Conservation (phyloP, 2,888 invertebrate genomes). For the Melanargia galathea region DNA sequence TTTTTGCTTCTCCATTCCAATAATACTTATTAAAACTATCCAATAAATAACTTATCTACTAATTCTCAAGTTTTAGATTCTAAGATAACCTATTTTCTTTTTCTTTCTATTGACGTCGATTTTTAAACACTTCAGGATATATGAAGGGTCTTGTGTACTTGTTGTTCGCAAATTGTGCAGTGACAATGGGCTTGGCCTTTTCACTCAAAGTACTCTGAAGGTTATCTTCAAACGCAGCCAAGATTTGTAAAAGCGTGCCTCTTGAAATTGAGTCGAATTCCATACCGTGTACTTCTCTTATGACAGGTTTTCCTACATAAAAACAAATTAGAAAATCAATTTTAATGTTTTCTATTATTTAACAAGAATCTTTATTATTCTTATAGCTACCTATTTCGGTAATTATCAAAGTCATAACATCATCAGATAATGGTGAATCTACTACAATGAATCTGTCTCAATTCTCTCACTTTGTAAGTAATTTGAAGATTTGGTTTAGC, state of each 20-base stretch:
- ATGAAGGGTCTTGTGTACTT: conserved; percentile 57
- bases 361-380: too few relatives aligned
- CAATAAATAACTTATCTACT: neutral
- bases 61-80: neutral
- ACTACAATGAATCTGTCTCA: too few relatives aligned
- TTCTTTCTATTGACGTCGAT: neutral
- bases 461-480: too few relatives aligned
- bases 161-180: conserved; percentile 63
- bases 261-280: conserved; percentile 53
- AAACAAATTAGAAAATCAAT: neutral
- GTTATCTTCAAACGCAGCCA: conserved; percentile 56
- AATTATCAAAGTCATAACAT: too few relatives aligned
- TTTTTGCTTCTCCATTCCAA: too few relatives aligned
- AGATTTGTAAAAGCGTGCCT: conserved; percentile 55
- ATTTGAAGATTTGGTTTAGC: too few relatives aligned
- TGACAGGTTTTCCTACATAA: conserved; percentile 5
- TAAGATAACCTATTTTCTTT: neutral
- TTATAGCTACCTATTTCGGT: too few relatives aligned
- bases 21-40: too few relatives aligned
- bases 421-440: too few relatives aligned
- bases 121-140: conserved; percentile 50
- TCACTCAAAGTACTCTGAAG: conserved; percentile 40
- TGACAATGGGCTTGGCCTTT: conserved; percentile 50
- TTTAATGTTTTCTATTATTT: neutral
- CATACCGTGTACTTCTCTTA: conserved; percentile 45